Evolutionary conservation across 1,140 invertebrate species (phyloP).

Genomic region (Heliconius himera): DNA sequence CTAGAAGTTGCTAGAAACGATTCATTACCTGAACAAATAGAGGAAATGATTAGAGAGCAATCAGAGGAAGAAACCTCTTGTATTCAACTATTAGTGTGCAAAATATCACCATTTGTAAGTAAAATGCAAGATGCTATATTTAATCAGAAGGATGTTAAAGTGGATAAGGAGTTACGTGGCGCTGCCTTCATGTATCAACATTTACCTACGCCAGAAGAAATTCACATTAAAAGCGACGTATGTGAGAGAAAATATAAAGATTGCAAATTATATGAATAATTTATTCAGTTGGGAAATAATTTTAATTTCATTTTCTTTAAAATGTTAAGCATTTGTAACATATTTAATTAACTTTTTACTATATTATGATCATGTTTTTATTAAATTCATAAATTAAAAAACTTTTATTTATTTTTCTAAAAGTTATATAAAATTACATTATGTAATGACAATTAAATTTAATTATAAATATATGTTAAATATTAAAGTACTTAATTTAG

Average conservation of each 20-base stretch:
- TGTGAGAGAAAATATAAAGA: conserved; percentile 85
- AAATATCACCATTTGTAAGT: conserved; percentile 87
- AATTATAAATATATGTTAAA: too few species aligned
- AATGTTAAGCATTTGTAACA: background rate
- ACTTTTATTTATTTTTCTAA: too few species aligned
- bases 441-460: too few species aligned
- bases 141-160: conserved; percentile 54
- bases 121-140: conserved; percentile 87
- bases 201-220: conserved; percentile 85
- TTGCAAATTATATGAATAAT: conserved; percentile 72
- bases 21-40: conserved; percentile 84
- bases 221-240: conserved; percentile 83
- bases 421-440: too few species aligned
- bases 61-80: conserved; percentile 85
- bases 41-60: conserved; percentile 81
- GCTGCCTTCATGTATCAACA: conserved; percentile 81
- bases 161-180: conserved; percentile 45
- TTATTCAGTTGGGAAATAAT: background rate
- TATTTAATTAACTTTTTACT: background rate
- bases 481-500: too few species aligned
- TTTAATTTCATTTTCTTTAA: background rate
- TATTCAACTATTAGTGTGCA: conserved; percentile 88
- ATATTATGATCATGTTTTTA: background rate
- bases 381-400: background rate
- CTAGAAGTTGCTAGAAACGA: conserved; percentile 83